phyloP scores from a whole-genome alignment of 1,140 invertebrate genomes.

The Neoseiulus cucumeris region DNA sequence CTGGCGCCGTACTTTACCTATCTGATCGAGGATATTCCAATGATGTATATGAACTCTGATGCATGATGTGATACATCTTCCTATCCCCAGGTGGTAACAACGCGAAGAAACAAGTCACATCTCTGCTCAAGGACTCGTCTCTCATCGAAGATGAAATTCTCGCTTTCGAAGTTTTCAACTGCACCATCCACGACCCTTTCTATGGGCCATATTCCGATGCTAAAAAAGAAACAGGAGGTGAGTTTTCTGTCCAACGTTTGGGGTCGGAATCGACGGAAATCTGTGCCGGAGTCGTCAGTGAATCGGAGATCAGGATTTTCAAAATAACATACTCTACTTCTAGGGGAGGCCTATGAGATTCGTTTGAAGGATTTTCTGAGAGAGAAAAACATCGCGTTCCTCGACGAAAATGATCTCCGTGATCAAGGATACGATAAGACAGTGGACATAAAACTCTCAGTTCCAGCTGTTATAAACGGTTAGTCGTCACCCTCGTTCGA shows the following conservation, averaged over 20 bases:
- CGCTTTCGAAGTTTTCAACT: slow-evolving; percentile 49
- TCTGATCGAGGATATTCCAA: too few species aligned
- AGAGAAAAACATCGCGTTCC: slow-evolving; percentile 34
- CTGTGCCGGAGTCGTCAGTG: too few species aligned
- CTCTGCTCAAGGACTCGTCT: slow-evolving; percentile 44
- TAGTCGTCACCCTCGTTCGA: background rate
- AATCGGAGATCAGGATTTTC: too few species aligned
- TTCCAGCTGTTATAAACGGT: slow-evolving; percentile 41
- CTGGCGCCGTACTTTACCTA: too few species aligned
- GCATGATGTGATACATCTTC: too few species aligned
- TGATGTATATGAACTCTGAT: too few species aligned
- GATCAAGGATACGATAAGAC: slow-evolving; percentile 78
- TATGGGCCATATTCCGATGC: slow-evolving; percentile 54
- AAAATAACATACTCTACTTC: too few species aligned
- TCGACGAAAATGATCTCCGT: slow-evolving; percentile 57
- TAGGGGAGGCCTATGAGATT: slow-evolving; percentile 53
- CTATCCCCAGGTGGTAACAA: too few species aligned
- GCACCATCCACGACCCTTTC: slow-evolving; percentile 31
- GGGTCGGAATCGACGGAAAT: too few species aligned
- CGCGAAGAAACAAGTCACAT: slow-evolving; percentile 30
- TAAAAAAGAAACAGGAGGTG: slow-evolving; percentile 27
- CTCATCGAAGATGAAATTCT: slow-evolving; percentile 46
- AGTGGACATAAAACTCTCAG: slow-evolving; percentile 71
- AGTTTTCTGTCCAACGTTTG: too few species aligned
- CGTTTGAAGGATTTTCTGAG: slow-evolving; percentile 39